Percentiles rank a stretch among this genome's conserved stretches.
These are phyloP conservation scores for Leptoteleia sp. DNA, from an alignment of 1,140 invertebrate species.

Conservation along the genomic window DNA sequence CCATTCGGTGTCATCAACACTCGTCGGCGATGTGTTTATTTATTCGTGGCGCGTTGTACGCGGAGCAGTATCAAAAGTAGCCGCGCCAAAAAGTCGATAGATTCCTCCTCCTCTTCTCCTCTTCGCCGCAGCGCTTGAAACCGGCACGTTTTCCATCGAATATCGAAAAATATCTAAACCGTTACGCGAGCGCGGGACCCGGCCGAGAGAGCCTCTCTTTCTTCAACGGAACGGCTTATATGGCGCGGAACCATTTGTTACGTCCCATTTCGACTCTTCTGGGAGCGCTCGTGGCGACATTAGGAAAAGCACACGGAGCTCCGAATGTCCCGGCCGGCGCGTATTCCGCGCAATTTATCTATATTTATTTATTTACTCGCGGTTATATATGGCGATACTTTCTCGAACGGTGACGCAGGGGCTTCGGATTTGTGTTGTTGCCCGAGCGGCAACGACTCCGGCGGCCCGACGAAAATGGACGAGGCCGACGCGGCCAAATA, in stretches of 20 bases:
- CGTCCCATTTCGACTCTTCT: constrained; percentile 70
- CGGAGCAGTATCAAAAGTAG: no score
- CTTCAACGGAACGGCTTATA: constrained; percentile 61
- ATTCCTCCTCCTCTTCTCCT: no score
- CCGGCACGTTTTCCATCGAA: background rate
- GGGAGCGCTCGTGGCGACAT: constrained; percentile 55
- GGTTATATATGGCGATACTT: constrained; percentile 58
- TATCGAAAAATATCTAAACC: constrained; percentile 8
- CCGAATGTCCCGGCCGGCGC: constrained; percentile 55
- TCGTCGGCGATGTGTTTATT: background rate
- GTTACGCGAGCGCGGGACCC: constrained; percentile 10
- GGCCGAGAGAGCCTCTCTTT: constrained; percentile 21
- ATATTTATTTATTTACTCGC: constrained; percentile 51
- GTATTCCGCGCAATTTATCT: constrained; percentile 46
- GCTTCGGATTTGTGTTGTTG: no score
- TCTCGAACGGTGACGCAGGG: constrained; percentile 49
- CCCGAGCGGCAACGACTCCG: constrained; percentile 49
- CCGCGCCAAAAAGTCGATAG: background rate
- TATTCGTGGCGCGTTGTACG: background rate
- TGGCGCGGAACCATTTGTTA: constrained; percentile 73
- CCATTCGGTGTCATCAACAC: background rate
- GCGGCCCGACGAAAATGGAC: constrained; percentile 54
- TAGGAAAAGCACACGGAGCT: constrained; percentile 61
- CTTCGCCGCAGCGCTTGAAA: constrained; percentile 6
- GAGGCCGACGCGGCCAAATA: constrained; percentile 54